Base-by-base conservation (phyloP, 2,888 invertebrate genomes). In the Phaedon cochleariae region DNA sequence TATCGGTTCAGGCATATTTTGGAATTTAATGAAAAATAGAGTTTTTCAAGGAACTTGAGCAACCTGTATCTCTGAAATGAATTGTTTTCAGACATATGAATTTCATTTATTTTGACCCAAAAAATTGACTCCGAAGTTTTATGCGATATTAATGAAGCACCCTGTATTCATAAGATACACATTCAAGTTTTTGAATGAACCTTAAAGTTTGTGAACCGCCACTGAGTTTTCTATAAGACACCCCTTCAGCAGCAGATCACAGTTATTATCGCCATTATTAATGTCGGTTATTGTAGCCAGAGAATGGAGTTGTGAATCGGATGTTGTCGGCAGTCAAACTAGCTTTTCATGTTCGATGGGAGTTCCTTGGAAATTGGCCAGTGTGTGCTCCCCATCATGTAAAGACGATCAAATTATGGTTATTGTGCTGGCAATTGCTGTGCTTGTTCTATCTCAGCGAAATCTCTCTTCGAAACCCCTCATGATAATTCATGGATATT, bases 171-270 rank as follows among this genome's bases (percentile, higher is more conserved):
- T n/a, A n/a, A n/a, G n/a, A n/a, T n/a, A n/a, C n/a, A n/a, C n/a
- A n/a, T n/a, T n/a, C n/a, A n/a, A n/a, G n/a, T n/a, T n/a, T n/a
- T n/a, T n/a, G n/a, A n/a, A n/a, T n/a, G n/a, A n/a, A n/a, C n/a
- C n/a, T n/a, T n/a, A 26, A 26, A 26, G 26, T 7, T 7, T 26
- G 26, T 26, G n/a, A n/a, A 26, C 26, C 78, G 77, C 77, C 73
- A 77, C 76, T 69, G 68, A 48, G 31, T 64, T 59, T 60, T 54
- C 54, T 59, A 59, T 48, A 15, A 9, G 15, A 7, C 41, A 15
- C 41, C 21, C 65, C 66, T 69, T 68, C 70, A 60, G 31, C 34
- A 52, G 55, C 67, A 69, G 67, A 69, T 70, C 65, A 67, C 68
- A 57, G 67, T 67, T 59, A 62, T 67, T 67, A 69, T 70, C 65